Base-by-base conservation (phyloP, 2,113 vertebrate species). In the Cygnus buccinator region DNA sequence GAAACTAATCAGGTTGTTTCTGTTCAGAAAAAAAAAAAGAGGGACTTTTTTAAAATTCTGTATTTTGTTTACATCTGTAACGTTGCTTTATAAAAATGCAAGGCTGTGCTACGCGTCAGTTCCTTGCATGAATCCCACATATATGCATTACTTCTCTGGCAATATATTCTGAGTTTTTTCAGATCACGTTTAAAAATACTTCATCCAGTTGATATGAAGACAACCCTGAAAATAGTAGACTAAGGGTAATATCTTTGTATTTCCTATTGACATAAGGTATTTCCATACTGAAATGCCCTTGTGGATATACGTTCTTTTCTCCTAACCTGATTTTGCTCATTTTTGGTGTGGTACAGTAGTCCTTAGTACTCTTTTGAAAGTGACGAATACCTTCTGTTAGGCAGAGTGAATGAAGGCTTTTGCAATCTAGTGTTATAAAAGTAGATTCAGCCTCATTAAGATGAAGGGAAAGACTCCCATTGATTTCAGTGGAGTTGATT, bases 401-500 rank as follows among this genome's bases (percentile, higher is more conserved):
- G 82, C 31, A 74, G 33, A 65, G 22, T 0, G 19, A 87, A 55
- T 1, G 4, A 44, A 70, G 31, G 37, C 28, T 4, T 85, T 91
- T 89, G 67, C 41, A 5, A 63, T 77, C 44, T 21, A 17, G 35
- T 5, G 1, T 71, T 78, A 23, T 0, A 9, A 8, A 73, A 72
- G 83, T 90, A 72, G 80, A 54, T 96, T 44, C 54, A 52, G 50
- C 48, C 77, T 95, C 77, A 83, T 94, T 76, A 89, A 82, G 91
- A 89, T 79, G 87, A 92, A 89, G 91, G 81, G 87, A 62, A 89
- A 83, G 59, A 23, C 81, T 84, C 87, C 91, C 95, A 74, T 95
- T 94, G 94, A 96, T 97, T 96, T 94, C 89, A 74, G 78, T 39
- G 63, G 21, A 92, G 94, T 50, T 92, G 86, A 85, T 89, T 95